Conservation (phyloP, 30 jellyfish, hydroid and myxozoan genomes). For the Clytia hemisphaerica region DNA sequence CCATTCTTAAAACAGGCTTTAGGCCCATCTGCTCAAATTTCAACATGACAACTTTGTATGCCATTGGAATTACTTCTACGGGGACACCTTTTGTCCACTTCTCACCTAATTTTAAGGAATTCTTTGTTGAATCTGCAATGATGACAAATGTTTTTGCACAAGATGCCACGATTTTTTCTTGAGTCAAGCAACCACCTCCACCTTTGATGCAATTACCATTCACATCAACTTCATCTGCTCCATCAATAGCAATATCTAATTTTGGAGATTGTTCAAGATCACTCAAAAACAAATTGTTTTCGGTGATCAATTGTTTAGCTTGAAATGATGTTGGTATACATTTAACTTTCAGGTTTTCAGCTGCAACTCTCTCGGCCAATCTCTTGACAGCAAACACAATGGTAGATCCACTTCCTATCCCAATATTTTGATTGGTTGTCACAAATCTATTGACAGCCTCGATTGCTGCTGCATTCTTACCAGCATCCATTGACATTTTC, state of each 20-base stretch:
- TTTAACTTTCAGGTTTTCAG: slow-evolving; percentile 46
- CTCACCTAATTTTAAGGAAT: slow-evolving; percentile 9
- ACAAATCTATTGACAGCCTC: slow-evolving; percentile 72
- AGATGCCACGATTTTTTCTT: slow-evolving; percentile 93
- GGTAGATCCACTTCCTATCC: slow-evolving; percentile 98
- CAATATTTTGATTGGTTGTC: slow-evolving; percentile 53
- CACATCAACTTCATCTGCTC: slow-evolving; percentile 97
- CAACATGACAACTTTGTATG: slow-evolving; percentile 49
- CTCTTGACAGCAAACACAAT: slow-evolving; percentile 77
- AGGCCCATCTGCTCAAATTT: slow-evolving; percentile 43
- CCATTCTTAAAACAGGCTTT: slow-evolving; percentile 79
- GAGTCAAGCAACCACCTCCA: slow-evolving; percentile 98
- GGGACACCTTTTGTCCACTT: slow-evolving; percentile 96
- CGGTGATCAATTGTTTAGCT: slow-evolving; percentile 90
- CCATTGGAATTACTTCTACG: slow-evolving; percentile 96
- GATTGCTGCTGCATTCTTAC: slow-evolving; percentile 72
- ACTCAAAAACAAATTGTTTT: slow-evolving; percentile 63
- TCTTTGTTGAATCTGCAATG: slow-evolving; percentile 74
- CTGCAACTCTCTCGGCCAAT: slow-evolving; percentile 56
- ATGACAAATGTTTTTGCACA: slow-evolving; percentile 82
- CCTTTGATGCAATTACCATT: slow-evolving; percentile 85
- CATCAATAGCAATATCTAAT: slow-evolving; percentile 97
- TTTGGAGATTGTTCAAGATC: slow-evolving; percentile 73
- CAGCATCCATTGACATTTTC: slow-evolving; percentile 81
- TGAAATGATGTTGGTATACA: slow-evolving; percentile 95